phyloP scores from a whole-genome alignment of 1,140 invertebrate genomes.

The Tribolium madens region DNA sequence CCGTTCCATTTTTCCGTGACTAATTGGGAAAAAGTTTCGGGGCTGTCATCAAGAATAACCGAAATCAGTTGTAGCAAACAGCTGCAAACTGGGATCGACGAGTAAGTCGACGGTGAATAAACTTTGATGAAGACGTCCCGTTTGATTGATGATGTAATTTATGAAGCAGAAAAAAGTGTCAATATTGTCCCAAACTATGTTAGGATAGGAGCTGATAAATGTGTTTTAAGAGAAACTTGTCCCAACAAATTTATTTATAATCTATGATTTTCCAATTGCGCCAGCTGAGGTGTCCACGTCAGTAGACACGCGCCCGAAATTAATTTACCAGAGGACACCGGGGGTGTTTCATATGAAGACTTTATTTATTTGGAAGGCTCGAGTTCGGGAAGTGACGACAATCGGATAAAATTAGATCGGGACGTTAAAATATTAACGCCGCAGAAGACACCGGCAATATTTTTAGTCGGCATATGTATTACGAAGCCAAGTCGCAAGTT shows the following conservation, averaged over 20 bases:
- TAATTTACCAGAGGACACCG: not conserved
- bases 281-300: not conserved
- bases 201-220: slow-evolving; percentile 32
- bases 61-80: slow-evolving; percentile 23
- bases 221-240: slow-evolving; percentile 25
- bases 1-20: slow-evolving; percentile 6
- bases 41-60: slow-evolving; percentile 22
- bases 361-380: not conserved
- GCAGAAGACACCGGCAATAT: not conserved
- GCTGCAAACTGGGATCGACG: slow-evolving; percentile 28
- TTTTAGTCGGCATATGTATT: not conserved
- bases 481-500: not conserved
- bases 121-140: slow-evolving; percentile 36
- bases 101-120: slow-evolving; percentile 35
- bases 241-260: slow-evolving; percentile 33
- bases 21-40: slow-evolving; percentile 17
- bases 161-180: slow-evolving; percentile 38
- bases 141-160: slow-evolving; percentile 39
- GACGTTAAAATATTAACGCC: not conserved
- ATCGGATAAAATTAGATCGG: not conserved
- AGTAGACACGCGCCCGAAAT: not conserved
- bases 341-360: not conserved
- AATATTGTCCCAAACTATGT: slow-evolving; percentile 37
- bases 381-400: slow-evolving; percentile 1
- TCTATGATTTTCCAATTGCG: not conserved